A percentile compares a stretch with the other conserved stretches of the same genome.
Conservation (phyloP, 2,797 vertebrate genomes). For the Botia almorhae region DNA sequence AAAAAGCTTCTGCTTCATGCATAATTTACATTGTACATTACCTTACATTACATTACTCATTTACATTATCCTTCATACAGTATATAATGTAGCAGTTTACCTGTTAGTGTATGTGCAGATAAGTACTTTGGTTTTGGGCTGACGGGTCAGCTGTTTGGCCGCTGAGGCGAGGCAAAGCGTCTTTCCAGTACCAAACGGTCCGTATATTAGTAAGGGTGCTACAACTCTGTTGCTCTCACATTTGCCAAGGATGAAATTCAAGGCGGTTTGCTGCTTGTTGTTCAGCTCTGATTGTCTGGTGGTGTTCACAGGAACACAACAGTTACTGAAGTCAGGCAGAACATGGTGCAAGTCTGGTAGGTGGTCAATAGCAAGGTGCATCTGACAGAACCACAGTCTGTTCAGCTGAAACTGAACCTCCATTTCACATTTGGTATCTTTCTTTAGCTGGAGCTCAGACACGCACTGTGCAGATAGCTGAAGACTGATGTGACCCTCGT, state of each 20-base stretch:
- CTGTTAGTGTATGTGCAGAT: conserved; percentile 91
- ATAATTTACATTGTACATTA: too few relatives aligned
- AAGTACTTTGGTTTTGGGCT: conserved; percentile 80
- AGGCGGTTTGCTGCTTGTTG: conserved; percentile 82
- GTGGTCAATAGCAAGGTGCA: conserved; percentile 85
- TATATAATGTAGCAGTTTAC: conserved; percentile 52
- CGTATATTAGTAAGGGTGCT: conserved; percentile 89
- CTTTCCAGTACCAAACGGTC: conserved; percentile 93
- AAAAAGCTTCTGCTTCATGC: too few relatives aligned
- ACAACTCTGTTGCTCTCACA: conserved; percentile 54
- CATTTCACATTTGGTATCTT: conserved; percentile 66
- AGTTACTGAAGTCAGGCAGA: conserved; percentile 80
- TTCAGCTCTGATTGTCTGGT: conserved; percentile 71
- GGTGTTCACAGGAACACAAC: conserved; percentile 71
- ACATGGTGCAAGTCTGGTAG: conserved; percentile 81
- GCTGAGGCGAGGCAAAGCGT: conserved; percentile 89
- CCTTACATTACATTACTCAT: too few relatives aligned
- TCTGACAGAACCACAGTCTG: conserved; percentile 79
- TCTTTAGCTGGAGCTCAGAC: conserved; percentile 75
- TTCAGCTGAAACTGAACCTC: conserved; percentile 91
- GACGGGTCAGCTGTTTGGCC: conserved; percentile 79
- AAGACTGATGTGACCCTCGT: conserved; percentile 78
- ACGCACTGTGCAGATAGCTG: conserved; percentile 81
- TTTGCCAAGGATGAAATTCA: conserved; percentile 80
- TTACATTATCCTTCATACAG: neutral